These are phyloP conservation scores for Amphiduros pacificus DNA, from an alignment of 2,888 invertebrate genomes.

Conservation along the genomic window DNA sequence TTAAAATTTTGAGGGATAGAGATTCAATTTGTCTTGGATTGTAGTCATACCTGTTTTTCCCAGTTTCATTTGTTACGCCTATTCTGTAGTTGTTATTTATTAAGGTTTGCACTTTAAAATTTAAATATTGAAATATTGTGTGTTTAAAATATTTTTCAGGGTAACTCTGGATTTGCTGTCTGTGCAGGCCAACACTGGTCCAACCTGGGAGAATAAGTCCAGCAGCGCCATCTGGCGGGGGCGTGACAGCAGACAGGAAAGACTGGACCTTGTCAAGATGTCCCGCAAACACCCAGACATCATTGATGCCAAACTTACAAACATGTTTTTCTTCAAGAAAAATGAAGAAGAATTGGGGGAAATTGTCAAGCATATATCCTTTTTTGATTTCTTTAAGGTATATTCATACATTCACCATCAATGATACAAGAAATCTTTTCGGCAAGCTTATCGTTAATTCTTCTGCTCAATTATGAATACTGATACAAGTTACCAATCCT, in stretches of 20 bases:
- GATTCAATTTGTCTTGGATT: too few relatives aligned
- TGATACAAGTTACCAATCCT: too few relatives aligned
- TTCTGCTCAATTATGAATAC: too few relatives aligned
- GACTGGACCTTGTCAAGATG: constrained; percentile 80
- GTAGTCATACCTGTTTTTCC: too few relatives aligned
- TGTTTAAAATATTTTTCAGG: constrained; percentile 65
- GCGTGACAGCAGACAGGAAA: constrained; percentile 83
- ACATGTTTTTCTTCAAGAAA: constrained; percentile 92
- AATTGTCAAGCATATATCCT: constrained; percentile 79
- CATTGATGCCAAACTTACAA: constrained; percentile 88
- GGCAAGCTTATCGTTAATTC: too few relatives aligned
- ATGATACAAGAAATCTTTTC: too few relatives aligned
- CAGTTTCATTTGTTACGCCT: too few relatives aligned
- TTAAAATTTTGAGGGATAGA: too few relatives aligned
- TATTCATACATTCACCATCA: too few relatives aligned
- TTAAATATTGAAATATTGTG: too few relatives aligned
- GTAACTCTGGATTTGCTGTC: constrained; percentile 88
- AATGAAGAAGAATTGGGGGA: constrained; percentile 85
- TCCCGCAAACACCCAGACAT: constrained; percentile 75
- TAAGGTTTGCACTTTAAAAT: too few relatives aligned
- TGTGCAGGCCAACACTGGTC: constrained; percentile 76
- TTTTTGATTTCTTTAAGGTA: constrained; percentile 93
- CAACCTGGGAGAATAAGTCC: constrained; percentile 74
- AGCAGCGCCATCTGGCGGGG: constrained; percentile 88
- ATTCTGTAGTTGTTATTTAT: too few relatives aligned